Percentiles rank a stretch among this genome's conserved stretches.
phyloP scores from a whole-genome alignment of 2,113 vertebrate genomes.

The Perca schrenkii region DNA sequence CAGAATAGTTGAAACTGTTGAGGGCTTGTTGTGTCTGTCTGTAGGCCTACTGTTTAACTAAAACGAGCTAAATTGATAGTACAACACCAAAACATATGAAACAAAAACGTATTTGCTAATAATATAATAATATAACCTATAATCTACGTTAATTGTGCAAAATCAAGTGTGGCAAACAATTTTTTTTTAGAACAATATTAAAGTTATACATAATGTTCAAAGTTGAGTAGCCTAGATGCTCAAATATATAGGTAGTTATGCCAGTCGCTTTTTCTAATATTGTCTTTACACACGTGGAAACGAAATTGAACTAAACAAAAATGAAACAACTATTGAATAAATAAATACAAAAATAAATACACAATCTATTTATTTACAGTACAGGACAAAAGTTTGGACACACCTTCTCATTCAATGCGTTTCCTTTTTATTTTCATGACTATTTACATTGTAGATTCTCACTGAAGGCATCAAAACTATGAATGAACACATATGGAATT shows the following conservation, averaged over 20 bases:
- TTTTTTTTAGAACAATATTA: no score
- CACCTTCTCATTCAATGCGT: no score
- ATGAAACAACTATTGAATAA: background rate
- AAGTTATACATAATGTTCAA: background rate
- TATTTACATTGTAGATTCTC: no score
- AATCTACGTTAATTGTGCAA: background rate
- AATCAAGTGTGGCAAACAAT: background rate
- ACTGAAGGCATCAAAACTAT: no score
- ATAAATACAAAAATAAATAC: background rate
- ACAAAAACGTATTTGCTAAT: rapidly evolving
- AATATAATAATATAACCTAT: background rate
- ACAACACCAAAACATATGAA: background rate
- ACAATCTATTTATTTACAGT: background rate
- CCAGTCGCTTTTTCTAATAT: background rate
- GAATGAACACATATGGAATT: no score
- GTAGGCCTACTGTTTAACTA: background rate
- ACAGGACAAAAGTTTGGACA: no score
- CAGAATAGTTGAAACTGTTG: background rate
- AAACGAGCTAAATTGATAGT: background rate
- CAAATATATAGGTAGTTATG: background rate
- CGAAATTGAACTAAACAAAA: background rate
- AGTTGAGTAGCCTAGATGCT: background rate
- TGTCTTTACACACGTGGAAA: background rate
- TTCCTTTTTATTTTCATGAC: no score
- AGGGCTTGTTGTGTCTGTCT: background rate